Conservation (phyloP, 2,888 invertebrate species). For the Rapana venosa region DNA sequence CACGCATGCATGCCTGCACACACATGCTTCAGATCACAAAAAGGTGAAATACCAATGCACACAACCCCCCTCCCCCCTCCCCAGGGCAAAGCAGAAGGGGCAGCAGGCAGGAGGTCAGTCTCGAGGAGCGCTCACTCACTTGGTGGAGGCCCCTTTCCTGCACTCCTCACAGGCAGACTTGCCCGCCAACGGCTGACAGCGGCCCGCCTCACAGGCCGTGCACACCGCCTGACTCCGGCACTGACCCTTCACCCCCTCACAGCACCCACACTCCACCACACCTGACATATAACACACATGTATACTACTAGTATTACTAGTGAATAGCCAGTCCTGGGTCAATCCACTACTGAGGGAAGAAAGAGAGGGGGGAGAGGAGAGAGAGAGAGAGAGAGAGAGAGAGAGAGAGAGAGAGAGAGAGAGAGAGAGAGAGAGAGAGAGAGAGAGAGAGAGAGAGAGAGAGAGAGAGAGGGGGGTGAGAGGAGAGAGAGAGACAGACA, state of each 20-base stretch:
- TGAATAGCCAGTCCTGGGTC: too few species aligned
- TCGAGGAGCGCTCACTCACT: neutral
- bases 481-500: too few species aligned
- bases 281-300: neutral
- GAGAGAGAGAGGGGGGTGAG: too few species aligned
- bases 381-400: too few species aligned
- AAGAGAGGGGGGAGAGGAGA: too few species aligned
- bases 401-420: too few species aligned
- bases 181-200: neutral
- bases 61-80: neutral
- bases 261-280: constrained; percentile 3
- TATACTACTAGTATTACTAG: neutral
- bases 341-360: too few species aligned
- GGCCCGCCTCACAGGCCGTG: neutral
- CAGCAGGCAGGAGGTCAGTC: neutral
- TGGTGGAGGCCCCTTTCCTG: neutral
- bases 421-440: too few species aligned
- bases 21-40: neutral
- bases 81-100: neutral
- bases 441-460: too few species aligned
- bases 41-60: neutral
- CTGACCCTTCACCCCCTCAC: neutral
- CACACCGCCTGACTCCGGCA: neutral
- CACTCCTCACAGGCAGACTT: neutral
- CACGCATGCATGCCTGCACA: neutral